Percentiles rank a stretch among this genome's conserved stretches.
phyloP scores from a whole-genome alignment of 2,113 vertebrate genomes.

The Scartelaos histophorus region DNA sequence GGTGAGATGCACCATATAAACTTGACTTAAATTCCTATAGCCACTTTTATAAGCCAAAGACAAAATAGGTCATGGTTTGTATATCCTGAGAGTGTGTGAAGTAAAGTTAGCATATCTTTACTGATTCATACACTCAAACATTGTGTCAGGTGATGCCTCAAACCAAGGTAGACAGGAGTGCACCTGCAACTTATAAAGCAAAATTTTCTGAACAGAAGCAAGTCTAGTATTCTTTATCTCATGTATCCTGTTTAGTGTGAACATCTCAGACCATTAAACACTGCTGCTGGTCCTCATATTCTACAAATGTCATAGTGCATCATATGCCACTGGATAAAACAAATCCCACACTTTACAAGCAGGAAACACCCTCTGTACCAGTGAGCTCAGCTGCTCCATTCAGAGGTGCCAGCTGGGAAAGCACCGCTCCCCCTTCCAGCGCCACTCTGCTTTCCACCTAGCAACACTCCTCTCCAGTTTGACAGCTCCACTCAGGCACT shows the following conservation, averaged over 20 bases:
- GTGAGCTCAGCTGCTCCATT: constrained; percentile 44
- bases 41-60: too few species aligned
- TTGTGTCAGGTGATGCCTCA: neutral
- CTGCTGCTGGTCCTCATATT: neutral
- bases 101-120: neutral
- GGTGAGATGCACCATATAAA: constrained; percentile 67
- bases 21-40: neutral
- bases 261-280: constrained; percentile 4
- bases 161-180: neutral
- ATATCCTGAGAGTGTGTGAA: neutral
- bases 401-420: constrained; percentile 65
- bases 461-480: constrained; percentile 5
- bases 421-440: constrained; percentile 52
- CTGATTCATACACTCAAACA: neutral
- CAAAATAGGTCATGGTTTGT: neutral
- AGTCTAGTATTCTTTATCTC: too few species aligned
- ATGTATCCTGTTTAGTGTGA: neutral
- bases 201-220: too few species aligned
- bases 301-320: constrained; percentile 5
- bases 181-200: neutral
- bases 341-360: constrained; percentile 44
- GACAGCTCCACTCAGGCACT: constrained; percentile 33
- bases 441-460: constrained; percentile 28
- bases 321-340: constrained; percentile 22
- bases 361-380: constrained; percentile 56